Percentiles rank a stretch among this genome's conserved stretches.
phyloP scores from a whole-genome alignment of 1,140 invertebrate species.

The Drosophila pallidifrons region DNA sequence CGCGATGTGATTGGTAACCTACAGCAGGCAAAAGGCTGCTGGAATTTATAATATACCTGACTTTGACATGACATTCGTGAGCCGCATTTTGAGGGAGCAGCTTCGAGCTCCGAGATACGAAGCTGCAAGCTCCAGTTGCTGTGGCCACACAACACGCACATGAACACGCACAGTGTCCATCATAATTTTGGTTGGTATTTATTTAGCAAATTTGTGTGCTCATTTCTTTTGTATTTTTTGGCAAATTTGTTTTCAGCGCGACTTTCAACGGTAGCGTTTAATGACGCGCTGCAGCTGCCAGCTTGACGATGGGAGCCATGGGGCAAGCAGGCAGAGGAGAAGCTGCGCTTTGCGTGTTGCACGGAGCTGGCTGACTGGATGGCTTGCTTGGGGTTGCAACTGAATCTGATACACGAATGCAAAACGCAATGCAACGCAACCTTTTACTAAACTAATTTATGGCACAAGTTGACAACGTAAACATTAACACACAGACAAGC shows the following conservation, averaged over 20 bases:
- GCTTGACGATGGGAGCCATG: neutral
- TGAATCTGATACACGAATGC: slow-evolving; percentile 44
- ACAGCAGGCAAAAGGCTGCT: slow-evolving; percentile 62
- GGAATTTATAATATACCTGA: slow-evolving; percentile 58
- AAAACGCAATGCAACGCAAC: slow-evolving; percentile 77
- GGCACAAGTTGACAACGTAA: slow-evolving; percentile 84
- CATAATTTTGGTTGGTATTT: slow-evolving; percentile 49
- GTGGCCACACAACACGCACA: slow-evolving; percentile 59
- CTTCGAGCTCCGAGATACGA: slow-evolving; percentile 11
- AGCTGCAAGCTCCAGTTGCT: too few relatives aligned
- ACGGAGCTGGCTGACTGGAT: slow-evolving; percentile 16
- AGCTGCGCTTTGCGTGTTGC: slow-evolving; percentile 42
- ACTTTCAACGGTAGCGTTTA: slow-evolving; percentile 72
- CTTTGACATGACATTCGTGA: slow-evolving; percentile 39
- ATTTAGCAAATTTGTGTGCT: slow-evolving; percentile 12
- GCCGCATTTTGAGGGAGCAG: slow-evolving; percentile 41
- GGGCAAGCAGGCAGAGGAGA: neutral
- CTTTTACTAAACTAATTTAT: slow-evolving; percentile 85
- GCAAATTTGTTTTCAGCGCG: slow-evolving; percentile 60
- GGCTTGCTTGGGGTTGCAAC: slow-evolving; percentile 14
- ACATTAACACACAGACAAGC: slow-evolving; percentile 70
- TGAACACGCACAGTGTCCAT: slow-evolving; percentile 55
- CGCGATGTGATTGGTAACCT: slow-evolving; percentile 37
- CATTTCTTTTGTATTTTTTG: slow-evolving; percentile 29
- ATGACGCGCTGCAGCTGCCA: slow-evolving; percentile 29